Evolutionary conservation across 2,113 vertebrate species (phyloP).

Genomic region (Oreotrochilus melanogaster): DNA sequence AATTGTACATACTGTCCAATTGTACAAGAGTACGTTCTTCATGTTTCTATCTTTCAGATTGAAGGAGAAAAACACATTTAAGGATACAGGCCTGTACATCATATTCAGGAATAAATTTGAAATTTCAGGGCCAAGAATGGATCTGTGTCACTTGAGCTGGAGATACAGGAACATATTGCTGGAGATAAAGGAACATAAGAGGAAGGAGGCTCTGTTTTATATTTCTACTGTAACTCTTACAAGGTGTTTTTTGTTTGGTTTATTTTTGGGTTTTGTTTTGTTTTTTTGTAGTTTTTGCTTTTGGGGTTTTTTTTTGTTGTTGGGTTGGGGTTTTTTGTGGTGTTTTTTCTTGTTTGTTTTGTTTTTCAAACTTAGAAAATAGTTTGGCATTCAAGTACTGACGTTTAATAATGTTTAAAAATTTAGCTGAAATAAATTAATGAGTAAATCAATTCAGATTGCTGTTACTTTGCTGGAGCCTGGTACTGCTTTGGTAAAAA

Average conservation of each 20-base stretch:
- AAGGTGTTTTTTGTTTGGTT: background rate
- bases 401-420: background rate
- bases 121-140: background rate
- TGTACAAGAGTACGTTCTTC: too few species aligned
- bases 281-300: too few species aligned
- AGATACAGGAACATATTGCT: background rate
- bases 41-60: background rate
- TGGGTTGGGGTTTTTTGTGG: too few species aligned
- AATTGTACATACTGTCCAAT: background rate
- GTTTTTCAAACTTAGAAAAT: background rate
- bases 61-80: background rate
- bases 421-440: background rate
- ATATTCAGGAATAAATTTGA: background rate
- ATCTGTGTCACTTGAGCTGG: background rate
- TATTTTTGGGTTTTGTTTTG: too few species aligned
- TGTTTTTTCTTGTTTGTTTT: background rate
- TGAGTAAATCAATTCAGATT: background rate
- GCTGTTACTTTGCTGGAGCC: background rate
- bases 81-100: background rate
- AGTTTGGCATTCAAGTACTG: background rate
- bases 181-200: background rate
- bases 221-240: background rate
- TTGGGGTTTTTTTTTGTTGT: too few species aligned
- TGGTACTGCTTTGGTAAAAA: background rate
- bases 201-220: rapidly evolving